Base-by-base conservation (phyloP, 2,113 vertebrate genomes). In the Centropus unirufus region DNA sequence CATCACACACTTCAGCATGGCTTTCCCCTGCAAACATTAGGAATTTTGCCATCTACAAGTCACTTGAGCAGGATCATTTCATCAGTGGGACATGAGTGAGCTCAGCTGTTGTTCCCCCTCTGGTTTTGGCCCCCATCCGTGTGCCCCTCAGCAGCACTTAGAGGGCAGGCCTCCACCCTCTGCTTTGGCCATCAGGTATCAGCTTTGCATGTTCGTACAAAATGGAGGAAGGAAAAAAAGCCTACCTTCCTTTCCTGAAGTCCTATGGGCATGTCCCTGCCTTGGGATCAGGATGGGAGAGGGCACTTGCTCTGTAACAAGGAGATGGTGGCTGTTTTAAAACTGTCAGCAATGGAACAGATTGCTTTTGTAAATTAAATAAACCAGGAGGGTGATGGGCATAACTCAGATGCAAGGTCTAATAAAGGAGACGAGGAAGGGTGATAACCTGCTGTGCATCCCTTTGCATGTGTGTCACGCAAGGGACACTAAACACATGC, bases 291-390 rank as follows among this genome's bases (percentile, higher is more conserved):
- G 6, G 17, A 4, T 39, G 6, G 55, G 24, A 88, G 51, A 58
- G 10, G 24, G 7, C 6, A 1, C 21, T 58, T 0, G 0, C 7
- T 14, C 8, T 44, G 26, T 19, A 19, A 22, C 0, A 0, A 20
- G 36, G 57, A 64, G 30, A 27, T 61, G 26, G 47, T 17, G 74
- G 17, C 39, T 87, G 11, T 34, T 82, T 57, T 64, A 72, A 29
- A 24, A 5, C 46, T 51, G 30, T 36, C 4, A 3, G n/a, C 47
- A 22, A 16, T 49, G n/a, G 8, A 63, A 52, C 29, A 57, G 44
- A 26, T 55, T 81, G 39, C 11, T 75, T 72, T 55, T 61, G 42
- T 30, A 8, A 81, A 51, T 64, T 7, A 61, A 89, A 59, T 32
- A 40, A 78, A 23, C 14, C 58, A 44, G n/a, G 40, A 90, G 27